These are phyloP conservation scores for Thereva nobilitata DNA, from an alignment of 2,888 invertebrate genomes.

Conservation along the genomic window DNA sequence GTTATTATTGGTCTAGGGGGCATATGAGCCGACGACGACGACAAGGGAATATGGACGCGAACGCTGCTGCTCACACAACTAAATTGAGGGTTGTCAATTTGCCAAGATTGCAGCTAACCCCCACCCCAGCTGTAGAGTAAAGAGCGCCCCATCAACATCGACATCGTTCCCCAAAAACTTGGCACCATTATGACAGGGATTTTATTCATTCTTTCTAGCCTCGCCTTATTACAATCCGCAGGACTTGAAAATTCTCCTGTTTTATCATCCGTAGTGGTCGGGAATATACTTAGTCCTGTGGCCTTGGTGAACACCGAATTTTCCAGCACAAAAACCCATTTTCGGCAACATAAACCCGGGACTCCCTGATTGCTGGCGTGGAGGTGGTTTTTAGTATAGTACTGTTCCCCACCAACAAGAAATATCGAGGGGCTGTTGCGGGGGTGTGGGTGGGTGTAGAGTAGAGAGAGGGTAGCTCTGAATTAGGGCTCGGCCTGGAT, in stretches of 20 bases:
- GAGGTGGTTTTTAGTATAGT: constrained; percentile 10
- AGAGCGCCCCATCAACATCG: neutral
- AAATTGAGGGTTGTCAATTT: constrained; percentile 20
- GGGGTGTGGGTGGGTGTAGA: too few relatives aligned
- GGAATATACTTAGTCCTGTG: too few relatives aligned
- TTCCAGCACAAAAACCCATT: constrained; percentile 21
- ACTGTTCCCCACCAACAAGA: constrained; percentile 1
- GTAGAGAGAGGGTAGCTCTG: neutral
- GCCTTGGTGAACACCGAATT: constrained; percentile 1
- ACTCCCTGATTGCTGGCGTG: constrained; percentile 29
- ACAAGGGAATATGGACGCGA: neutral
- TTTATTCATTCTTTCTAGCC: neutral
- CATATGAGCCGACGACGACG: neutral
- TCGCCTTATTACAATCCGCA: constrained; percentile 7
- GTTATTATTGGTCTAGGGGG: constrained; percentile 20
- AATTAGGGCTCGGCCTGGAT: constrained; percentile 13
- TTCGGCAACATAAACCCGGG: constrained; percentile 28
- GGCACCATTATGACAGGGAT: neutral
- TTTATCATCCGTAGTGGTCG: too few relatives aligned
- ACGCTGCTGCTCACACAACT: neutral
- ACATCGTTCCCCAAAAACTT: neutral
- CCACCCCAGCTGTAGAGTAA: neutral
- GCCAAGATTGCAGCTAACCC: neutral
- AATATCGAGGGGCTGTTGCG: constrained; percentile 8
- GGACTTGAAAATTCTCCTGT: too few relatives aligned